These are phyloP conservation scores for Euclidia mi DNA, from an alignment of 2,888 invertebrate genomes.

Conservation along the genomic window DNA sequence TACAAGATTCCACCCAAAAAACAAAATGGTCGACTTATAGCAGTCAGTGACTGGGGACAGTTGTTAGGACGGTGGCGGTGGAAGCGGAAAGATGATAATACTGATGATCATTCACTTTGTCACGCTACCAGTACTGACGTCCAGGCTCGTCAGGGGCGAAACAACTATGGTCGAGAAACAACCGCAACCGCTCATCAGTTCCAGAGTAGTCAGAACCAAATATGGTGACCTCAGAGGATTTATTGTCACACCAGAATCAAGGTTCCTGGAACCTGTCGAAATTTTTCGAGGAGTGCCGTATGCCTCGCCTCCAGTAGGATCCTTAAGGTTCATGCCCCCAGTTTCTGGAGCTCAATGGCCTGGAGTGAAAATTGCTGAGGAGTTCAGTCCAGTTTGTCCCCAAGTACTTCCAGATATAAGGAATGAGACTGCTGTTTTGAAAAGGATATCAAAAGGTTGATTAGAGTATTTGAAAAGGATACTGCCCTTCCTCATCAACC, in stretches of 20 bases:
- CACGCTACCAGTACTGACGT: conserved; percentile 86
- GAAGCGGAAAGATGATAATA: conserved; percentile 85
- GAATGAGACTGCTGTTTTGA: conserved; percentile 95
- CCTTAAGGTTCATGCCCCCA: conserved; percentile 98
- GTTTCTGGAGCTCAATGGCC: conserved; percentile 98
- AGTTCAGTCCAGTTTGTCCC: conserved; percentile 97
- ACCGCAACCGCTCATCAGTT: conserved; percentile 91
- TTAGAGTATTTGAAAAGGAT: conserved; percentile 96
- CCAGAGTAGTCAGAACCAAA: conserved; percentile 96
- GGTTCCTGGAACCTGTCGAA: conserved; percentile 96
- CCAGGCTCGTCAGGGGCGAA: conserved; percentile 82
- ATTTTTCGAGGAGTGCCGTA: conserved; percentile 98
- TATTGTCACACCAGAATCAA: conserved; percentile 94
- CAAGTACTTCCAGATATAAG: conserved; percentile 96
- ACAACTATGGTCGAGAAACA: conserved; percentile 87
- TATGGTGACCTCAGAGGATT: conserved; percentile 96
- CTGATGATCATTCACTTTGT: conserved; percentile 84
- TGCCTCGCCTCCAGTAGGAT: conserved; percentile 97
- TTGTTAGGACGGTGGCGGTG: conserved; percentile 76
- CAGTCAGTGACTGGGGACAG: conserved; percentile 70
- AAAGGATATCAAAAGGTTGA: conserved; percentile 96
- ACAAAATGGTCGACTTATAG: conserved; percentile 87
- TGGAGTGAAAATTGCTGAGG: conserved; percentile 96
- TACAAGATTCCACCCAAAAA: conserved; percentile 60
- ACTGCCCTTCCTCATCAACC: conserved; percentile 96